Evolutionary conservation across 2,113 vertebrate species (phyloP), one percentile per base, ranked within the genome.

Genomic region (Pollachius pollachius): DNA sequence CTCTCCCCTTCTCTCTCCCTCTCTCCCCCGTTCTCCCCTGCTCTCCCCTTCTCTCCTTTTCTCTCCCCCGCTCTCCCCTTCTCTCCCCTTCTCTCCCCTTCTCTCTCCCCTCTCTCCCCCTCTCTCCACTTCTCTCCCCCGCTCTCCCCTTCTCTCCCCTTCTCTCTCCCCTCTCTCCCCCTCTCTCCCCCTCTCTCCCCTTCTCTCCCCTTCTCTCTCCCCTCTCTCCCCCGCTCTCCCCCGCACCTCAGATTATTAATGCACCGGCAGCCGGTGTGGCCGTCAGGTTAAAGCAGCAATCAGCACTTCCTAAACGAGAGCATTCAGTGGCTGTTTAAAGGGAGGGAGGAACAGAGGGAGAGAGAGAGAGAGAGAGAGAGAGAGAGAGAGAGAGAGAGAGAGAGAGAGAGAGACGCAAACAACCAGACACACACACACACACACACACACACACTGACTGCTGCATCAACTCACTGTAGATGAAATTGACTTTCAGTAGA

Each of bases 231-330:
- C 52, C 3, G 3, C 52, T 89, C 78, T 3, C 52, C 59, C 17
- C 4, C 59, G 59, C 6, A 6, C 23, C 62, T 23, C 34, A 72
- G 84, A 89, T 88, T 90, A 89, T 89, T 91, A 90, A 89, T 90
- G 89, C 86, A 87, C 84, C 84, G 80, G 87, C 85, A 88, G 86
- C 75, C 82, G 81, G 76, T 79, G 85, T 89, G 87, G 89, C 87
- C 83, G 80, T 82, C 87, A 88, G 90, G 88, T 91, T 91, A 90
- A 89, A 88, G 83, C 82, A 83, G 86, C 82, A 89, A 89, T 91
- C 87, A 90, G 85, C 70, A 25, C 78, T 67, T 83, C 81, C 83
- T 82, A 90, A 90, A 90, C 88, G 90, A 90, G 83, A 89, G 88
- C 86, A 86, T 88, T 89, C 89, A 89, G 77, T 84, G 82, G 78